phyloP scores from a whole-genome alignment of 30 jellyfish, hydroid and myxozoan genomes.

The Pseudorhiza aurosa region DNA sequence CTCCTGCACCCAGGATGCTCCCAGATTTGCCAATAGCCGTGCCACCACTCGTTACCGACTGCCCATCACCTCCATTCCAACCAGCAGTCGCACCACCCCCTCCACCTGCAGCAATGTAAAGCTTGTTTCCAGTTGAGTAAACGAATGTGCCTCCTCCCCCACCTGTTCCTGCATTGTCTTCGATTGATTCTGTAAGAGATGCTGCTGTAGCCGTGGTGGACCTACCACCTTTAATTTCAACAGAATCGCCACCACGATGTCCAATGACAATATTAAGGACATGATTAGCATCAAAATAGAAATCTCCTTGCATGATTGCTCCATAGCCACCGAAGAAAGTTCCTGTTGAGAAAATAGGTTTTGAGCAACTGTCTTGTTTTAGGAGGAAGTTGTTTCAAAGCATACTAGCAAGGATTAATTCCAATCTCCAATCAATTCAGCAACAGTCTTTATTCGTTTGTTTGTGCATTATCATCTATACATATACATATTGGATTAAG shows the following conservation, averaged over 20 bases:
- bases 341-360: not conserved
- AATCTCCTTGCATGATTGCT: constrained; percentile 43
- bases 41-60: constrained; percentile 13
- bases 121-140: constrained; percentile 22
- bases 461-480: too few relatives aligned
- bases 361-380: too few relatives aligned
- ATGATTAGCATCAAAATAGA: constrained; percentile 20
- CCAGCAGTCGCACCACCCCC: constrained; percentile 69
- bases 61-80: constrained; percentile 58
- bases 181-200: constrained; percentile 21
- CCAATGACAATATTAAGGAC: constrained; percentile 52
- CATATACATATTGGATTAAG: too few relatives aligned
- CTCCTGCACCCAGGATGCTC: constrained; percentile 31
- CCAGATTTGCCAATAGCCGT: constrained; percentile 25
- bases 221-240: constrained; percentile 41
- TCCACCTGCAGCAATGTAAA: constrained; percentile 52
- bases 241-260: constrained; percentile 63
- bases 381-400: too few relatives aligned
- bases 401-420: too few relatives aligned
- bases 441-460: too few relatives aligned
- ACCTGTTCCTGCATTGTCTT: constrained; percentile 66
- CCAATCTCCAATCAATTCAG: too few relatives aligned
- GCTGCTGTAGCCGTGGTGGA: constrained; percentile 49
- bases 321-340: constrained; percentile 49
- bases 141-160: constrained; percentile 69